Evolutionary conservation across 2,113 vertebrate genomes (phyloP), one percentile per base, ranked within the genome.

Genomic region (Parus major): DNA sequence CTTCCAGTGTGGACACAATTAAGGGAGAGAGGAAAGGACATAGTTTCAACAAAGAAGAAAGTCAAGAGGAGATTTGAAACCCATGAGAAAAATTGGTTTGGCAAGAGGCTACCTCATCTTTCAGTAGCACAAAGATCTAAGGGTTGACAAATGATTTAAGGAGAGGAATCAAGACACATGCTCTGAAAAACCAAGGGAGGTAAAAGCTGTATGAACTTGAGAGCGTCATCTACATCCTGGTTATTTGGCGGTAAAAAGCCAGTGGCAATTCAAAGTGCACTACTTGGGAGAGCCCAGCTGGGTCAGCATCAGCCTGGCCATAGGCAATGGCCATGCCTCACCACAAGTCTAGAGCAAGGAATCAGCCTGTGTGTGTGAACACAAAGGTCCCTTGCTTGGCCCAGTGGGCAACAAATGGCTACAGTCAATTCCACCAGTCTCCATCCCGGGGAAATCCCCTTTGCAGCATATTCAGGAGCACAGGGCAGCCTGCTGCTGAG

Each of bases 201-300:
- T 82, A 82, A 88, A 94, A 88, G 61, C 80, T 64, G 49, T 18
- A 42, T 21, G 63, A 94, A 77, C 66, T 75, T 53, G 69, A 97
- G 69, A 90, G 82, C 52, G 1, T 90, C 83, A 63, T 46, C 88
- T 95, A 85, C 24, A 1, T 90, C 88, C 79, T 23, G 9, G 77
- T 82, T 69, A 57, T 95, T 78, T 92, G 75, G 91, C 7, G 3
- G 57, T 66, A 84, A 69, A 90, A 56, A 93, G 81, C 76, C 81
- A 94, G 79, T 0, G 7, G 76, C 95, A 90, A 83, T 86, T 94
- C 80, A 96, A 96, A 95, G 96, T 96, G 92, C 95, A 87, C 89
- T 86, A 52, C 52, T 9, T 70, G 84, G 84, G 79, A 81, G 22
- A 87, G 84, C 84, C 84, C 90, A 83, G 44, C 72, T 92, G 65